A percentile compares a stretch with the other conserved stretches of the same genome.
Evolutionary conservation across 2,888 invertebrate genomes (phyloP).

Genomic region (Conus canariensis): DNA sequence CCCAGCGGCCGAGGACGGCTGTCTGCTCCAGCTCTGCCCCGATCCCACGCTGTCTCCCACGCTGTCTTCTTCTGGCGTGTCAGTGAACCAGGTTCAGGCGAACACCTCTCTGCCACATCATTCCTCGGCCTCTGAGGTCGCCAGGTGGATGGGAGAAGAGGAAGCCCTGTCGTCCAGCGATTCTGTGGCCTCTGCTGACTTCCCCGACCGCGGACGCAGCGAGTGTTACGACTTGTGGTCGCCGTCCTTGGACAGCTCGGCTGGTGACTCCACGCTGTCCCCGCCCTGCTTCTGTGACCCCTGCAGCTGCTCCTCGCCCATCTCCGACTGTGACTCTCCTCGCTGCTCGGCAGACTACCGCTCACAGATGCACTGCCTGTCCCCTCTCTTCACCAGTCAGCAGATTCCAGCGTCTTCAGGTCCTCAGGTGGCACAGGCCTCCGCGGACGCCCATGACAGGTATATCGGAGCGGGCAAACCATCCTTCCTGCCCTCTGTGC

Average conservation of each 20-base stretch:
- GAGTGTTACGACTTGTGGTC: not conserved
- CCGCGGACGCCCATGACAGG: not conserved
- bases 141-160: not conserved
- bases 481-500: not conserved
- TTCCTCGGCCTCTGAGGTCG: not conserved
- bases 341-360: slow-evolving; percentile 9
- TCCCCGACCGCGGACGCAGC: not conserved
- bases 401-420: not conserved
- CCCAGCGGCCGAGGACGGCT: not conserved
- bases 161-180: not conserved
- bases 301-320: slow-evolving; percentile 10
- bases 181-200: not conserved
- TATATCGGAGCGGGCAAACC: not conserved
- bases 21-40: not conserved
- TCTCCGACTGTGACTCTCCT: slow-evolving; percentile 17
- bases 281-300: slow-evolving; percentile 22
- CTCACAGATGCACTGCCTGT: not conserved
- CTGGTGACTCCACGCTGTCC: not conserved
- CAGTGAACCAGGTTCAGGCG: not conserved
- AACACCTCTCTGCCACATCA: not conserved
- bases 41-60: not conserved
- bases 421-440: not conserved
- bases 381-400: not conserved
- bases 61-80: not conserved
- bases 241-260: not conserved